Evolutionary conservation across 1,140 invertebrate genomes (phyloP), one percentile per base, ranked within the genome.

Genomic region (Liolophura sinensis): DNA sequence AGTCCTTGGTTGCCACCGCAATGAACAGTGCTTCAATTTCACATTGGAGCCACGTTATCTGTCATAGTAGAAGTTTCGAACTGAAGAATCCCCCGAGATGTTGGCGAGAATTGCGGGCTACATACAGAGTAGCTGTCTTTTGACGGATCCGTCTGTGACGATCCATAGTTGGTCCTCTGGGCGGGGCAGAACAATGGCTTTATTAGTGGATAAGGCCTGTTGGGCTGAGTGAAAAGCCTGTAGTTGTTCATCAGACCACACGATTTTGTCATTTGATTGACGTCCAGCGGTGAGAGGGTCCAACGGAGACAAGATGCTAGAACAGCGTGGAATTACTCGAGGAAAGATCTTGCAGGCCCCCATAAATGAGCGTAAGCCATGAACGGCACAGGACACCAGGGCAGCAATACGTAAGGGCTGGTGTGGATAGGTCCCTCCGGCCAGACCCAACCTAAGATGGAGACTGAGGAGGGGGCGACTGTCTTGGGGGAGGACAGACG

Each of bases 371-470:
- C n/a, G n/a, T n/a, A 14, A 61, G 47, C 20, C 55, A 16, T 15
- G 55, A 12, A 24, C 15, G 55, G 15, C 12, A 31, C 5, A 58
- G 18, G 11, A 18, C 16, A 52, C n/a, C 12, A 64, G 52, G 22
- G 62, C 47, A n/a, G 52, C 7, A 40, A 64, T 56, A 15, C 5
- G 51, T 58, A 52, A n/a, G 62, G 62, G n/a, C 62, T 57, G 18
- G 62, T 52, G n/a, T 49, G 62, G 20, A 56, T n/a, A 49, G 20
- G 55, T 14, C 51, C 62, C 16, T 18, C 7, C 20, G n/a, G 27
- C 62, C 62, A 64, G 47, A 64, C 31, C 62, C 62, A 64, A n/a
- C 62, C 62, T 6, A n/a, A n/a, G n/a, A n/a, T n/a, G n/a, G n/a
- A n/a, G n/a, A n/a, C n/a, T n/a, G n/a, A n/a, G n/a, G n/a, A n/a